These are phyloP conservation scores for Bergia sp. DNA, from an alignment of 92 coral and sea anemone genomes.

Conservation along the genomic window DNA sequence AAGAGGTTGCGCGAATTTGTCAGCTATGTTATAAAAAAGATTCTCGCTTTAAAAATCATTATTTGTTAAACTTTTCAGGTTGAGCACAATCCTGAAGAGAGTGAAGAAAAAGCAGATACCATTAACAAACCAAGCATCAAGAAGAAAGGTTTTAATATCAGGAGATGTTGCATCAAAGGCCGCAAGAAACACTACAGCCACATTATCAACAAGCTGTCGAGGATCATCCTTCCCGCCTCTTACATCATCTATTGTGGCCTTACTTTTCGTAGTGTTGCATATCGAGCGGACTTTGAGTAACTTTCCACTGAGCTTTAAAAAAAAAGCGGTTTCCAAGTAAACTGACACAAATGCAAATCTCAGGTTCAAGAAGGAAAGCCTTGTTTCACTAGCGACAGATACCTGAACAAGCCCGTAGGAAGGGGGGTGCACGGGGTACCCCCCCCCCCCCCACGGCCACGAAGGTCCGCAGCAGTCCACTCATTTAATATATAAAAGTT, in stretches of 20 bases:
- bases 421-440: too few species aligned
- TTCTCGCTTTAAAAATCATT: neutral
- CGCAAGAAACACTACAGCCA: neutral
- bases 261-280: slow-evolving; percentile 3
- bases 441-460: too few species aligned
- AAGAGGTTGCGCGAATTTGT: too few species aligned
- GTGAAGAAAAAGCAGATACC: neutral
- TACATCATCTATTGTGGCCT: slow-evolving; percentile 17
- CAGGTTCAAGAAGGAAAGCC: too few species aligned
- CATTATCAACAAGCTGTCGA: slow-evolving; percentile 18
- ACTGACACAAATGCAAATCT: too few species aligned
- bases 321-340: too few species aligned
- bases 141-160: neutral
- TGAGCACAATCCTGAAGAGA: neutral
- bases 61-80: neutral
- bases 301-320: neutral
- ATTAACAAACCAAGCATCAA: neutral
- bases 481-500: too few species aligned
- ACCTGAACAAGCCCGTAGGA: too few species aligned
- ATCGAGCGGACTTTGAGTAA: slow-evolving; percentile 31
- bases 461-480: too few species aligned
- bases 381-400: too few species aligned
- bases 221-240: neutral
- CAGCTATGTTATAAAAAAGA: neutral
- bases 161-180: neutral